These are phyloP conservation scores for Lapara coniferarum DNA, from an alignment of 2,888 invertebrate genomes.

Conservation along the genomic window DNA sequence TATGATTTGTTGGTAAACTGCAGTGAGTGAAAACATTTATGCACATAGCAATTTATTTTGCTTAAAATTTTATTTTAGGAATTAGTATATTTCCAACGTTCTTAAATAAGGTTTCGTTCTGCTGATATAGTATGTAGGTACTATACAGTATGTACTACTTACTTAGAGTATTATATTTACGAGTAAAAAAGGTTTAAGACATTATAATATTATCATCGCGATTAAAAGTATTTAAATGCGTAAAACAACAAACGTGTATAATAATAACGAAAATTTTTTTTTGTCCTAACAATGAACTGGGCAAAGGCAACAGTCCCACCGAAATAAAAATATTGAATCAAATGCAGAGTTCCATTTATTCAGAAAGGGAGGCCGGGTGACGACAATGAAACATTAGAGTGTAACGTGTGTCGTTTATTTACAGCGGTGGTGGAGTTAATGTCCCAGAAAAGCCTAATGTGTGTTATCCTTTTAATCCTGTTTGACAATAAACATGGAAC, in stretches of 20 bases:
- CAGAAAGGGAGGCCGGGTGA: slow-evolving; percentile 48
- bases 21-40: no score
- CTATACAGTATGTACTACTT: no score
- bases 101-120: no score
- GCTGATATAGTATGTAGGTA: no score
- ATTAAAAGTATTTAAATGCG: no score
- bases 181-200: no score
- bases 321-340: slow-evolving; percentile 42
- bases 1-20: no score
- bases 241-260: not conserved
- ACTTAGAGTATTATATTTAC: no score
- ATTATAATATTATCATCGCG: no score
- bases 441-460: slow-evolving; percentile 67
- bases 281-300: slow-evolving; percentile 37
- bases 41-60: no score
- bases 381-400: slow-evolving; percentile 62
- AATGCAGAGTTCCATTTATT: slow-evolving; percentile 45
- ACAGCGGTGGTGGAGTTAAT: slow-evolving; percentile 62
- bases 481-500: slow-evolving; percentile 66
- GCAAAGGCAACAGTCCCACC: slow-evolving; percentile 24
- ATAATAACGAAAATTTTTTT: not conserved
- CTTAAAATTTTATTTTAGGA: no score
- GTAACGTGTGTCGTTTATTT: slow-evolving; percentile 64
- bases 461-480: slow-evolving; percentile 66
- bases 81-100: no score